Evolutionary conservation across 2,797 vertebrate species (phyloP), one percentile per base, ranked within the genome.

Genomic region (Rhinella marina): DNA sequence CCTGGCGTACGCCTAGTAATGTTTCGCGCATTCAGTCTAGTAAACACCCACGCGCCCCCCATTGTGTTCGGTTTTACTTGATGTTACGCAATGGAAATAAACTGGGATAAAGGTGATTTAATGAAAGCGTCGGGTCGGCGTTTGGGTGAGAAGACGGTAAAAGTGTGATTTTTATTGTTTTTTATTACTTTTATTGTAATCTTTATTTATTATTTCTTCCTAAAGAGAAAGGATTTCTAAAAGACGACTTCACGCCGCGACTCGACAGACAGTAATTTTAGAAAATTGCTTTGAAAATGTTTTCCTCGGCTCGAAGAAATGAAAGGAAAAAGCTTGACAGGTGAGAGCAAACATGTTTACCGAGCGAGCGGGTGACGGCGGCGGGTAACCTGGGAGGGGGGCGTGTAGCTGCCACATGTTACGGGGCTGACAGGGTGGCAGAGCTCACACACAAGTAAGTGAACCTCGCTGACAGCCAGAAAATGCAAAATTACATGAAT

Each of bases 221-320:
- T 7, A 25, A 76, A 62, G 14, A 41, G 8, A n/a, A 9, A 7
- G 27, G 25, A 41, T 72, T 17, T 72, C 19, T 72, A 48, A 61
- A 59, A 75, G 54, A 84, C 52, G 19, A 41, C 25, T 21, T 48
- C 41, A 21, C 41, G 13, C 57, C 9, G 32, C 13, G 27, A 2
- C 52, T 32, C 64, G 19, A 61, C 48, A 86, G 77, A 80, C 76
- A 41, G 50, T 48, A 80, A 86, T 86, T 70, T 80, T 7, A 25
- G n/a, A 70, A 86, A 86, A 80, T 41, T 57, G 77, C 85, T 80
- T 80, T 72, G 62, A 80, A 86, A 86, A 80, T 86, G 75, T 86
- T 86, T 86, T 86, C 77, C 25, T 11, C 29, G 7, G 48, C 76
- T 80, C 50, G 5, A 3, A 68, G 48, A 80, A 64, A 80, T 80